Percentiles rank a stretch among this genome's conserved stretches.
Evolutionary conservation across 2,888 invertebrate genomes (phyloP).

Genomic region (Aquatica leii): DNA sequence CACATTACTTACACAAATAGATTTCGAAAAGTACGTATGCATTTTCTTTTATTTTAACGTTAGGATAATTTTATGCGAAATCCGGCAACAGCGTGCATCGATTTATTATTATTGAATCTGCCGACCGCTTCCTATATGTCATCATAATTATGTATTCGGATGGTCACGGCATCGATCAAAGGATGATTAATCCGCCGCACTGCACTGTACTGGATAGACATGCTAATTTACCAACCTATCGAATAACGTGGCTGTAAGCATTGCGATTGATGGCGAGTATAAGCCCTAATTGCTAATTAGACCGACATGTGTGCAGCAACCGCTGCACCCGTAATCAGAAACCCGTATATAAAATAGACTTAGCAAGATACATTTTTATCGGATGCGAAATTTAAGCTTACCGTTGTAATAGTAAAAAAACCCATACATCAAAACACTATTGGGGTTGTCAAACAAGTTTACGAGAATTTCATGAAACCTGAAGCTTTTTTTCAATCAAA

Average conservation of each 20-base stretch:
- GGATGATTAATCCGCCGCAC: conserved; percentile 28
- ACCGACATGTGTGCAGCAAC: conserved; percentile 40
- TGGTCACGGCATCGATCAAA: conserved; percentile 29
- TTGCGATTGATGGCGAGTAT: conserved; percentile 33
- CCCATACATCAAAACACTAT: too few relatives aligned
- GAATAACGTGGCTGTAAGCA: conserved; percentile 25
- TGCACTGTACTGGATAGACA: conserved; percentile 30
- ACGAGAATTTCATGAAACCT: too few relatives aligned
- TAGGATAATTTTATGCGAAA: too few relatives aligned
- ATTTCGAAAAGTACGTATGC: conserved; percentile 3
- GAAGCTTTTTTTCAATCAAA: too few relatives aligned
- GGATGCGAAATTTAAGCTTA: too few relatives aligned
- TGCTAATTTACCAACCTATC: conserved; percentile 33
- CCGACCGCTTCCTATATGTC: conserved; percentile 18
- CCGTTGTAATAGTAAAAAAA: too few relatives aligned
- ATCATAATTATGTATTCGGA: conserved; percentile 22
- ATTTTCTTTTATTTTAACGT: not conserved
- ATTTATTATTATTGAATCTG: conserved; percentile 5
- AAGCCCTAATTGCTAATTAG: conserved; percentile 43
- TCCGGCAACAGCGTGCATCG: not conserved
- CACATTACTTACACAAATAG: not conserved
- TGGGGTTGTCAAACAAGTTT: too few relatives aligned
- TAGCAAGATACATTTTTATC: conserved; percentile 6
- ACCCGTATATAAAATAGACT: conserved; percentile 24
- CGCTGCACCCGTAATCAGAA: conserved; percentile 40